Base-by-base conservation (phyloP, 2,113 vertebrate genomes). In the Jacana jacana region DNA sequence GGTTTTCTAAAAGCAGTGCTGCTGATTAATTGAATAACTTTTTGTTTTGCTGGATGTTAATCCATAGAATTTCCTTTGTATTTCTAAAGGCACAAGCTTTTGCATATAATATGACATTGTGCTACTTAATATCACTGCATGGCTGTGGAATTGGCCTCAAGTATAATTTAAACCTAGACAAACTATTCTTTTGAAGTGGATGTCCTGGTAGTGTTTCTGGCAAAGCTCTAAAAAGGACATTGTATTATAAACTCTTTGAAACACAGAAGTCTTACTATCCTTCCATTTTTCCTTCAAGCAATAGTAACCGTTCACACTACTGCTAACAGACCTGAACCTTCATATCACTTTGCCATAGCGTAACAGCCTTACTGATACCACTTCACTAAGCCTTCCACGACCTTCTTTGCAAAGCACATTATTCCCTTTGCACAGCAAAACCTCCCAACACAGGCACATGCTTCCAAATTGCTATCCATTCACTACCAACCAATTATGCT, bases 1-100 rank as follows among this genome's bases (percentile, higher is more conserved):
- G 35, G 8, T 13, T 93, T 84, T 89, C 57, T 86, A 88, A 70
- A 90, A 86, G 54, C 90, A 66, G 39, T 88, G 31, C 3, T 85
- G 39, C 18, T 94, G 54, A 70, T 85, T 91, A 95, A 81, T 5
- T 92, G 23, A 93, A 89, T 63, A 85, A 66, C 30, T 70, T 95
- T 35, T 82, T 65, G 31, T 42, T 80, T 91, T 77, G 11, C 17
- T 94, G 80, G 49, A 58, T 66, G 91, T 93, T 71, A 94, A 86
- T 66, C 54, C 42, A 42, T 7, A 77, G 81, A 73, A 69, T 89
- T 91, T 80, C 63, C 40, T 94, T 89, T 77, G 63, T 37, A 44
- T 78, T 88, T 81, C 75, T 86, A 68, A 85, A 91, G 51, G 80
- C 68, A 82, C 10, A 23, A 72, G 18, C 0, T 0, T 95, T 89